Base-by-base conservation (phyloP, 2,888 invertebrate genomes). In the Rugalucina vietnamica region DNA sequence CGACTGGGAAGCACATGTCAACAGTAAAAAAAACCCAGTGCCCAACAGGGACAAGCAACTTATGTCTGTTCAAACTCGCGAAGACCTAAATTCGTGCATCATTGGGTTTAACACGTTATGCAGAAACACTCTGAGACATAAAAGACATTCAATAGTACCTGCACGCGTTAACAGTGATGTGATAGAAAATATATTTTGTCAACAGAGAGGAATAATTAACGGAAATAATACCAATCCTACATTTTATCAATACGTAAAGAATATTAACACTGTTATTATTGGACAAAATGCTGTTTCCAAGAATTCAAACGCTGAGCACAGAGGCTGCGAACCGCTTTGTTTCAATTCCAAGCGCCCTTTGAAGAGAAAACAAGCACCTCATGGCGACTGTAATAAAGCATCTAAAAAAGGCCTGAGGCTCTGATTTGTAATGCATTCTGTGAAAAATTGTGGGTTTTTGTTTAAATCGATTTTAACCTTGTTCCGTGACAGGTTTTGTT, bases 161-260 rank as follows among this genome's bases (percentile, higher is more conserved):
- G 76, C 76, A 36, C 37, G 65, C 12, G 29, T 76, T 18, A 76
- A 76, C 27, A 76, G 76, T n/a, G 76, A 65, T 54, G 76, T 76
- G 4, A 76, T 76, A 27, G 76, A 76, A 65, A 76, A 76, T 60
- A 75, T 75, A 21, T 74, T 74, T 14, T 74, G 74, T 18, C 57
- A 75, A 37, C 75, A 54, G 36, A 34, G 75, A 3, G 75, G 75
- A 54, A 75, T 75, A 8, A 75, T 75, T n/a, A 75, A 74, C 27
- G 57, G 57, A 21, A 75, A 76, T 32, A 76, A 76, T 29, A 65
- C 76, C 0, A 76, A 76, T n/a, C 76, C 76, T 4, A 76, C 60
- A 5, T 76, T 60, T 43, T 76, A 76, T 43, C 76, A 76, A 21
- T 76, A 76, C 27, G 65, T 60, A 2, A 76, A 76, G 65, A 76